Evolutionary conservation across 2,888 invertebrate species (phyloP).

Genomic region (Parapristionchus giblindavisi): DNA sequence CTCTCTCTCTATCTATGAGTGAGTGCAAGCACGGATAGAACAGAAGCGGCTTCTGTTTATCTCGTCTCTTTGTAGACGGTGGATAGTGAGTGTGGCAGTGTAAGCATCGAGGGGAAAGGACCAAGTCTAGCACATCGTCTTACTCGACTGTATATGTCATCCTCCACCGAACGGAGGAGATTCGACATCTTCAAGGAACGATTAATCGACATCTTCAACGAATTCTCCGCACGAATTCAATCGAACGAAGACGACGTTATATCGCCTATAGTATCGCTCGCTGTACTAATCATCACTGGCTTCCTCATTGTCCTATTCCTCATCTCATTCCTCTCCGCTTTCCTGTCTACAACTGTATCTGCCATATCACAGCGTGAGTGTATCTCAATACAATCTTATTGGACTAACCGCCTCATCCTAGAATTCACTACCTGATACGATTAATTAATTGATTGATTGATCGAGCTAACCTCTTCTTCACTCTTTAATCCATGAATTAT

Average conservation of each 20-base stretch:
- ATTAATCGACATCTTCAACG: conserved; percentile 1
- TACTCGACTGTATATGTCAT: too few species aligned
- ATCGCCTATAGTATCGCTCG: conserved; percentile 9
- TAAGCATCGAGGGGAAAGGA: too few species aligned
- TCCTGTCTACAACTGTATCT: conserved; percentile 21
- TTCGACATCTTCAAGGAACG: conserved; percentile 14
- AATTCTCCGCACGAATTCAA: conserved; percentile 25
- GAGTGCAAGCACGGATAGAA: too few species aligned
- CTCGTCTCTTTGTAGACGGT: neutral
- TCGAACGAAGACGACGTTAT: conserved; percentile 26
- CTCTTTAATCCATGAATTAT: conserved; percentile 10
- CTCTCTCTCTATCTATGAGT: too few species aligned
- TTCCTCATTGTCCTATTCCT: conserved; percentile 28
- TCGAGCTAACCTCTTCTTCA: neutral
- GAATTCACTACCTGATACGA: too few species aligned
- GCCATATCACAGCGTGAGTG: conserved; percentile 31
- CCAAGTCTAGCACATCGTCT: too few species aligned
- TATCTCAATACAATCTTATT: too few species aligned
- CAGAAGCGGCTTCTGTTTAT: conserved; percentile 33
- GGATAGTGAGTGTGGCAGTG: too few species aligned
- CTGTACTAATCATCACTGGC: conserved; percentile 20
- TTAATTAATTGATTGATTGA: too few species aligned
- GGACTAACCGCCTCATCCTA: too few species aligned
- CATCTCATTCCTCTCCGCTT: conserved; percentile 26
- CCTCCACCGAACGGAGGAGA: conserved; percentile 9